These are phyloP conservation scores for Dipodomys merriami DNA, from an alignment of 2,113 vertebrate genomes.

Conservation along the genomic window DNA sequence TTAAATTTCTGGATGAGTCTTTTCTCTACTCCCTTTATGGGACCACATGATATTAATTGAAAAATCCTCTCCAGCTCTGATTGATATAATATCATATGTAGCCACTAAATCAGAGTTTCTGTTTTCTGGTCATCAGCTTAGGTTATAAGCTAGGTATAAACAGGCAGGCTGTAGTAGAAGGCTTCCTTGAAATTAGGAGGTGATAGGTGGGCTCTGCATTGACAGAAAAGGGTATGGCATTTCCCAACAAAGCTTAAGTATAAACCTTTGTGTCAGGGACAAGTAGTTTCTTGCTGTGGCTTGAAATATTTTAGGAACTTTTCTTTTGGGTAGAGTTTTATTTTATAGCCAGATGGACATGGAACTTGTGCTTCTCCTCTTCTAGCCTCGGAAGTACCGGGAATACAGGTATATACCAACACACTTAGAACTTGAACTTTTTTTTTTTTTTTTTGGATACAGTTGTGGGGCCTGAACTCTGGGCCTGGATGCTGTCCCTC, in stretches of 20 bases:
- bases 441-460: no score
- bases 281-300: slow-evolving; percentile 28
- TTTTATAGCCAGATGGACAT: background rate
- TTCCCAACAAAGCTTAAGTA: background rate
- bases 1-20: background rate
- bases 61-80: background rate
- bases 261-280: background rate
- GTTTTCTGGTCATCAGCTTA: background rate
- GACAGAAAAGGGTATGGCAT: background rate
- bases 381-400: background rate
- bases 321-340: background rate
- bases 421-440: slow-evolving; percentile 1
- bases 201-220: background rate
- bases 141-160: background rate
- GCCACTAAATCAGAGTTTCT: slow-evolving; percentile 2
- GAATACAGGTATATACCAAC: background rate
- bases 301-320: slow-evolving; percentile 46
- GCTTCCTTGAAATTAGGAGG: slow-evolving; percentile 3
- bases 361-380: background rate
- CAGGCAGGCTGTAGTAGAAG: background rate
- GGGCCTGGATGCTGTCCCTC: no score
- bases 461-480: no score
- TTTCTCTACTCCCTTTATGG: background rate
- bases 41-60: background rate
- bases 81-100: background rate